Conservation (phyloP, 2,113 vertebrate species). For the Hippocampus zosterae region DNA sequence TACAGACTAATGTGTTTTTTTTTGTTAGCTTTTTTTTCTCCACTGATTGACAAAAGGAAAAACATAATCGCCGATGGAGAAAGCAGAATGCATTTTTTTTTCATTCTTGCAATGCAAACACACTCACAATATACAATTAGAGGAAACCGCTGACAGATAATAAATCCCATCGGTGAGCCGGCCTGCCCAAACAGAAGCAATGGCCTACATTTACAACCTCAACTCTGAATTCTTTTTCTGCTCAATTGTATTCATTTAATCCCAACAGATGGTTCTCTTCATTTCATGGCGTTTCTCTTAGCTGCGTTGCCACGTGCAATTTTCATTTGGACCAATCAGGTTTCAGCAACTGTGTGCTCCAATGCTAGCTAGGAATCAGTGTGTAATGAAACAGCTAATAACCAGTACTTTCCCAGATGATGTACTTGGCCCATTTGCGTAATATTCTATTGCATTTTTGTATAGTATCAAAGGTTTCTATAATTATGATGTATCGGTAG, state of each 20-base stretch:
- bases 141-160: not conserved
- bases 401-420: too few relatives aligned
- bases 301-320: too few relatives aligned
- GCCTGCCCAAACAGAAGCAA: not conserved
- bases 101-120: slow-evolving; percentile 12
- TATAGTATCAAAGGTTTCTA: too few relatives aligned
- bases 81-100: slow-evolving; percentile 19
- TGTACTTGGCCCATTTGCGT: too few relatives aligned
- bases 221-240: not conserved
- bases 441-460: too few relatives aligned
- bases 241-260: not conserved
- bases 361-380: not conserved
- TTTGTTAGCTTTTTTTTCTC: not conserved
- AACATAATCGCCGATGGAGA: slow-evolving; percentile 59
- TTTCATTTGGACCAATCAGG: not conserved
- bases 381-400: not conserved
- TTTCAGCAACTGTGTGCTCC: not conserved
- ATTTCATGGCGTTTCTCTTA: not conserved
- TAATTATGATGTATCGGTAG: too few relatives aligned
- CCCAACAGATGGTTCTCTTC: not conserved
- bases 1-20: slow-evolving; percentile 70
- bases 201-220: not conserved
- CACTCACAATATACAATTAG: slow-evolving; percentile 16
- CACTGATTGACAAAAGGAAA: slow-evolving; percentile 64
- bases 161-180: not conserved